Evolutionary conservation across 2,113 vertebrate species (phyloP), one percentile per base, ranked within the genome.

Genomic region (Hippocampus barbouri): DNA sequence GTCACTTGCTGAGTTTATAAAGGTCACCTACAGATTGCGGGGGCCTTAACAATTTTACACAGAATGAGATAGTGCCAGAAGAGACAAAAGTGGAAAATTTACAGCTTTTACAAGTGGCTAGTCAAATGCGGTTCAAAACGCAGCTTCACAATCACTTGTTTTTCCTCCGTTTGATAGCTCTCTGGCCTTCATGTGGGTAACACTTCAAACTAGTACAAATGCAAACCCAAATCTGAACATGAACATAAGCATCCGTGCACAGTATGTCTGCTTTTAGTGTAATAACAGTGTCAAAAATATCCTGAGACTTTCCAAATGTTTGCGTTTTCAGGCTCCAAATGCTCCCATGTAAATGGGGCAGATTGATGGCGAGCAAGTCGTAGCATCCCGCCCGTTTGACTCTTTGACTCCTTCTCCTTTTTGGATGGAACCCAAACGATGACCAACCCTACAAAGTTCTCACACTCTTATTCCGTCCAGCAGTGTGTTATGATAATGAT

Each of bases 331-430:
- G 64, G 14, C 43, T 43, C 40, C 40, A 65, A 43, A 65, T 45
- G 40, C 10, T 23, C 5, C 49, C 11, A 23, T 65, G 40, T 9
- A 73, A 82, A 76, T n/a, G 73, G 84, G 88, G 83, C 90, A 91
- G 88, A 91, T 90, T 85, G 90, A 83, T 62, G 51, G 71, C 86
- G 87, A 91, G 90, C 87, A 88, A 84, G 38, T 80, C 72, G 30
- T 73, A 78, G 75, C 82, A 79, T 70, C 59, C 45, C 67, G 74
- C 73, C 20, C 74, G 70, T 76, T 72, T 74, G 49, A 83, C 80
- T 73, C 12, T 25, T 12, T 27, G 64, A 84, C 77, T 59, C 11
- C 10, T 68, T 79, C 72, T 76, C 59, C 62, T 75, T 73, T 70
- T 76, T 78, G 73, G 79, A 69, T 70, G 65, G 27, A 63, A 66